Percentiles rank a stretch among this genome's conserved stretches.
Conservation (phyloP, 2,888 invertebrate species). For the Morpho deidamia region DNA sequence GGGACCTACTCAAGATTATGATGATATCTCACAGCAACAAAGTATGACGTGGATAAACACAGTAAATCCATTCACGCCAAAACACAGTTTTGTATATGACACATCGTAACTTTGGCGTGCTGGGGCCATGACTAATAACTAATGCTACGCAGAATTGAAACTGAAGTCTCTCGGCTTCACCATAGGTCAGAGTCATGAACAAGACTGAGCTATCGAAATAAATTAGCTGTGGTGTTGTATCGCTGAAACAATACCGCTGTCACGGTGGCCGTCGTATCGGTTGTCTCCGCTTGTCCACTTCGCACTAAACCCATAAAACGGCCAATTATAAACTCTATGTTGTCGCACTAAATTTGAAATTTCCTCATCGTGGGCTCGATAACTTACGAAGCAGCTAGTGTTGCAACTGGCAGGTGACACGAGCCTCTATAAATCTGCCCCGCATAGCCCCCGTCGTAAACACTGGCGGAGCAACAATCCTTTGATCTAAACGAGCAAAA, state of each 20-base stretch:
- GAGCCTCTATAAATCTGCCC: slow-evolving; percentile 60
- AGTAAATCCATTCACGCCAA: slow-evolving; percentile 22
- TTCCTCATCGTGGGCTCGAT: slow-evolving; percentile 30
- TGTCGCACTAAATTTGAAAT: slow-evolving; percentile 31
- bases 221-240: slow-evolving; percentile 63
- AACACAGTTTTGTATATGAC: slow-evolving; percentile 22
- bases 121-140: slow-evolving; percentile 25
- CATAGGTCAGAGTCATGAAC: slow-evolving; percentile 39
- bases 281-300: slow-evolving; percentile 47
- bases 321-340: slow-evolving; percentile 32
- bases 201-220: slow-evolving; percentile 63
- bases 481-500: slow-evolving; percentile 48
- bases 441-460: slow-evolving; percentile 39
- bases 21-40: neutral
- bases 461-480: slow-evolving; percentile 46
- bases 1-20: neutral
- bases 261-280: slow-evolving; percentile 59
- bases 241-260: slow-evolving; percentile 64
- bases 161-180: slow-evolving; percentile 24
- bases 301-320: slow-evolving; percentile 31
- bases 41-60: slow-evolving; percentile 13
- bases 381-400: slow-evolving; percentile 50
- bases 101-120: slow-evolving; percentile 20
- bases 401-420: slow-evolving; percentile 68
- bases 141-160: slow-evolving; percentile 22